phyloP scores from a whole-genome alignment of 2,888 invertebrate species.

The Conus canariensis region DNA sequence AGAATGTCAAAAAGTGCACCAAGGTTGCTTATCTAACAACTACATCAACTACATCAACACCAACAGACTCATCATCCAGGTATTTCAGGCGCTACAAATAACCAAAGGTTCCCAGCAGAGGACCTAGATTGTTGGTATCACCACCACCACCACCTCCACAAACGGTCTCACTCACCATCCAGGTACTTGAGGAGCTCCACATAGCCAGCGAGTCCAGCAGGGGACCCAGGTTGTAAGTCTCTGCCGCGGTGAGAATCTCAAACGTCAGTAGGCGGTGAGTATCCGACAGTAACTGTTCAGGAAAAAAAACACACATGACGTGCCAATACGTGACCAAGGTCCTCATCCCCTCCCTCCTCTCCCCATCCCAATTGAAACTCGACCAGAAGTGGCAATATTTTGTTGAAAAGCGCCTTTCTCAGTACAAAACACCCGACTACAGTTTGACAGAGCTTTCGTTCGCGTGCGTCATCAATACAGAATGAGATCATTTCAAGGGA shows the following conservation, averaged over 20 bases:
- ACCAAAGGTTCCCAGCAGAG: slow-evolving; percentile 30
- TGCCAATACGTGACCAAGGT: neutral
- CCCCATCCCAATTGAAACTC: no score
- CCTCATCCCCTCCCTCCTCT: neutral
- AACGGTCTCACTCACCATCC: slow-evolving; percentile 29
- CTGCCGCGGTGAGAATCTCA: slow-evolving; percentile 45
- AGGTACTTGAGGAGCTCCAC: slow-evolving; percentile 27
- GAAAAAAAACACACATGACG: neutral
- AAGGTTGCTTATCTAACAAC: neutral
- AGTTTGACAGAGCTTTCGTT: no score
- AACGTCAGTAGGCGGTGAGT: slow-evolving; percentile 40
- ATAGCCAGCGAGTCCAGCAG: slow-evolving; percentile 38
- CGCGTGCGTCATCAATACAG: no score
- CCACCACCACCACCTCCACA: neutral
- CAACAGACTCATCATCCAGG: slow-evolving; percentile 37
- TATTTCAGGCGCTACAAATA: slow-evolving; percentile 25
- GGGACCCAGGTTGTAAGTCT: slow-evolving; percentile 31
- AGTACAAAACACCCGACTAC: no score
- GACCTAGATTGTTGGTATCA: slow-evolving; percentile 30
- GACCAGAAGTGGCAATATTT: no score
- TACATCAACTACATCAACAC: neutral
- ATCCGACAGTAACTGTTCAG: neutral
- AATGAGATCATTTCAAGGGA: no score
- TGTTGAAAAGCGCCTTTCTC: neutral
- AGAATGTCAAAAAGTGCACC: no score